Conservation (phyloP, 2,797 vertebrate species). For the Decapterus maruadsi region DNA sequence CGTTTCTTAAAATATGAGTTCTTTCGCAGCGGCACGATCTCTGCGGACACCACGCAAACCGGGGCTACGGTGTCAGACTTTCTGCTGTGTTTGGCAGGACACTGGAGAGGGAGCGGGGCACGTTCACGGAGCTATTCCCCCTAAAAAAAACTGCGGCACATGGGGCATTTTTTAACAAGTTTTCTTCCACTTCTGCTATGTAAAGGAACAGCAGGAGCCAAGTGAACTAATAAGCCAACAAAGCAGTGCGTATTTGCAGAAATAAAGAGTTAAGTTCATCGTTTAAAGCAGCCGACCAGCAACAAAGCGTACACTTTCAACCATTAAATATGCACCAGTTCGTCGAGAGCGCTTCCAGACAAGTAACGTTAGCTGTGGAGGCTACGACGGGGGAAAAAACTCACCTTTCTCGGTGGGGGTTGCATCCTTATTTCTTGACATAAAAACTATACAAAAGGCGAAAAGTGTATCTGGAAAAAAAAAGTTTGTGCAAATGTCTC, state of each 20-base stretch:
- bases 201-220: neutral
- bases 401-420: slow-evolving; percentile 96
- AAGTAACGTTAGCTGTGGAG: slow-evolving; percentile 65
- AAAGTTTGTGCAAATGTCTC: slow-evolving; percentile 22
- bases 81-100: neutral
- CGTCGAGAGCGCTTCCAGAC: slow-evolving; percentile 57
- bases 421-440: slow-evolving; percentile 89
- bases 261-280: neutral
- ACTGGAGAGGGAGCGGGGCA: slow-evolving; percentile 39
- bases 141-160: slow-evolving; percentile 49
- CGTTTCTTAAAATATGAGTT: neutral
- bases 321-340: slow-evolving; percentile 74
- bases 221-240: neutral
- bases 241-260: neutral
- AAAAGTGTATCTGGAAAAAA: slow-evolving; percentile 47
- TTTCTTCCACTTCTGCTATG: slow-evolving; percentile 10
- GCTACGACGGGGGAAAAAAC: slow-evolving; percentile 70
- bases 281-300: slow-evolving; percentile 28
- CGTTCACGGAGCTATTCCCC: slow-evolving; percentile 50
- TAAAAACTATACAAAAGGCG: slow-evolving; percentile 59
- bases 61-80: neutral
- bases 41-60: rapidly evolving
- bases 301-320: slow-evolving; percentile 73
- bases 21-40: neutral
- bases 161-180: slow-evolving; percentile 27